These are phyloP conservation scores for Kryptolebias ocellatus DNA, from an alignment of 2,797 vertebrate genomes.

Conservation along the genomic window DNA sequence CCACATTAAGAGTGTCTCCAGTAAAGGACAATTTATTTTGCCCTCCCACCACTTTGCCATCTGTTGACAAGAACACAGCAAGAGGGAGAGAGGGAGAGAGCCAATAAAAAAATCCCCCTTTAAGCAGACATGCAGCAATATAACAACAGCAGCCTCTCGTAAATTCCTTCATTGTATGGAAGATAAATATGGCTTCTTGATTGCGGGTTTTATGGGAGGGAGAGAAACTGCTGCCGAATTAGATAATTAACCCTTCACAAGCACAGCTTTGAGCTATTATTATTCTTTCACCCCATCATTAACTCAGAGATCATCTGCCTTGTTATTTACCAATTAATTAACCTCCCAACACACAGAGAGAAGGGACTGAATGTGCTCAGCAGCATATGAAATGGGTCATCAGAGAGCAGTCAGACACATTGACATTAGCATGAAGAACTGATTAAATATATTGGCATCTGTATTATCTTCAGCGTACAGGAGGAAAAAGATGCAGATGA, in stretches of 20 bases:
- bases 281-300: constrained; percentile 51
- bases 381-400: constrained; percentile 59
- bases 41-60: constrained; percentile 58
- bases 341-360: constrained; percentile 34
- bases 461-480: background rate
- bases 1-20: constrained; percentile 54
- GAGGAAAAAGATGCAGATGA: constrained; percentile 5
- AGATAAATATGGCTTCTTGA: constrained; percentile 63
- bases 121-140: constrained; percentile 63
- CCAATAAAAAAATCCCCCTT: constrained; percentile 59
- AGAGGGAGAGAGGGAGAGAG: constrained; percentile 27
- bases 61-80: constrained; percentile 67
- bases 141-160: constrained; percentile 67
- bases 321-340: constrained; percentile 70
- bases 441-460: constrained; percentile 19
- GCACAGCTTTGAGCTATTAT: constrained; percentile 50
- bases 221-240: constrained; percentile 35
- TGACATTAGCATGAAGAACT: constrained; percentile 49
- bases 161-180: constrained; percentile 74
- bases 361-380: constrained; percentile 49
- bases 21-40: constrained; percentile 48
- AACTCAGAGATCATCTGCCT: constrained; percentile 65
- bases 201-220: constrained; percentile 51
- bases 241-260: constrained; percentile 58
- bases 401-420: constrained; percentile 26